Conservation (phyloP, 2,888 invertebrate genomes). For the Patella depressa region DNA sequence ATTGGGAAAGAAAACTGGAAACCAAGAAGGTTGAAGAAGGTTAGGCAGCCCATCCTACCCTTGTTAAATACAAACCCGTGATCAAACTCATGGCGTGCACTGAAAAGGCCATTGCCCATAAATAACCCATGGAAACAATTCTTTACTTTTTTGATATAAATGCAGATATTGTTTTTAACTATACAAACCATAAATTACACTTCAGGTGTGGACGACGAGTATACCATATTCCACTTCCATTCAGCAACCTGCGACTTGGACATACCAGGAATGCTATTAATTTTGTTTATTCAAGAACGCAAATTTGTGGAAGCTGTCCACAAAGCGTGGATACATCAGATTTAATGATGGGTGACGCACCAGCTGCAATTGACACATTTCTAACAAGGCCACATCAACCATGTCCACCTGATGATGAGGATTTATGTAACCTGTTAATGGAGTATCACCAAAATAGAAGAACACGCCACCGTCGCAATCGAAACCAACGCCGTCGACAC, state of each 20-base stretch:
- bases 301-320: conserved; percentile 41
- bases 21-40: no score
- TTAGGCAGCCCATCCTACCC: no score
- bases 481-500: conserved; percentile 13
- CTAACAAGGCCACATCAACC: not conserved
- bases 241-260: conserved; percentile 38
- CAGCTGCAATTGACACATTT: not conserved
- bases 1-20: no score
- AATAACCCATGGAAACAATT: no score
- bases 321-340: not conserved
- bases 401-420: not conserved
- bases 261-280: conserved; percentile 41
- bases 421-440: not conserved
- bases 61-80: no score
- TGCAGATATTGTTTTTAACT: no score
- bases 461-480: not conserved
- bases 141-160: no score
- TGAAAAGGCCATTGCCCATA: no score
- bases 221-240: conserved; percentile 56
- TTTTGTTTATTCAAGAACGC: conserved; percentile 29
- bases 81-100: no score
- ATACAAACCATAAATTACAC: no score
- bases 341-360: conserved; percentile 34
- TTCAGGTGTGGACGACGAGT: conserved; percentile 60
- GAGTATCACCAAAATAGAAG: not conserved